phyloP scores from a whole-genome alignment of 2,113 vertebrate genomes.

The Sinosuthora webbiana region DNA sequence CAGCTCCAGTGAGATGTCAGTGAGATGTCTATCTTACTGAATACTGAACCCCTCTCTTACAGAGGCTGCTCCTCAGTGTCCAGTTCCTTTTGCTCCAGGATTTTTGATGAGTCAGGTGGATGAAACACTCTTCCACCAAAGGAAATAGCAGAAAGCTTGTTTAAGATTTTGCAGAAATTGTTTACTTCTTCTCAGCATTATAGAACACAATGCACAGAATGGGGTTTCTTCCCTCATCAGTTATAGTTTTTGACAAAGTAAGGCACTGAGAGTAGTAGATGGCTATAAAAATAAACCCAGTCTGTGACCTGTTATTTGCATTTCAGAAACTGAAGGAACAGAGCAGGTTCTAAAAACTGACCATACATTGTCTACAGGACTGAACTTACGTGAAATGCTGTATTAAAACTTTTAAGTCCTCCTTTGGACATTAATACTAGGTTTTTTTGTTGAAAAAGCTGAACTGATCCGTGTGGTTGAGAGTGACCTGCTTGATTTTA shows the following conservation, averaged over 20 bases:
- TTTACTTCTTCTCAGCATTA: not conserved
- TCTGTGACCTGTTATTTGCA: not conserved
- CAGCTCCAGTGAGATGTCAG: not conserved
- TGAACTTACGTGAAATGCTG: not conserved
- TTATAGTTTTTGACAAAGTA: not conserved
- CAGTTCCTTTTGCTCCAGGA: not conserved
- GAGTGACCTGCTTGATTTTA: not conserved
- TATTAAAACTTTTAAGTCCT: not conserved
- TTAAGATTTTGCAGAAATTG: not conserved
- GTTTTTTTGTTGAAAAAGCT: not conserved
- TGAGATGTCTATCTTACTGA: not conserved
- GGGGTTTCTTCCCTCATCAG: not conserved
- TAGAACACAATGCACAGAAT: not conserved
- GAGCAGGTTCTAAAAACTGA: not conserved
- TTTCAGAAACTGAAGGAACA: not conserved
- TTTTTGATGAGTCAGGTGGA: not conserved
- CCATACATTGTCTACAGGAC: not conserved
- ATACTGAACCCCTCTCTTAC: not conserved
- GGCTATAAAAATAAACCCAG: not conserved
- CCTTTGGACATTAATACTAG: not conserved
- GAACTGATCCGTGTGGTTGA: not conserved
- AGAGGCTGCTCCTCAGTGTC: accelerated
- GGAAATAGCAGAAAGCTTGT: not conserved
- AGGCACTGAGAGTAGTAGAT: not conserved
- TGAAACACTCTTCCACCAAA: not conserved